A percentile compares a stretch with the other conserved stretches of the same genome.
Conservation (phyloP, 2,888 invertebrate genomes). For the Drosophila buzzatii region DNA sequence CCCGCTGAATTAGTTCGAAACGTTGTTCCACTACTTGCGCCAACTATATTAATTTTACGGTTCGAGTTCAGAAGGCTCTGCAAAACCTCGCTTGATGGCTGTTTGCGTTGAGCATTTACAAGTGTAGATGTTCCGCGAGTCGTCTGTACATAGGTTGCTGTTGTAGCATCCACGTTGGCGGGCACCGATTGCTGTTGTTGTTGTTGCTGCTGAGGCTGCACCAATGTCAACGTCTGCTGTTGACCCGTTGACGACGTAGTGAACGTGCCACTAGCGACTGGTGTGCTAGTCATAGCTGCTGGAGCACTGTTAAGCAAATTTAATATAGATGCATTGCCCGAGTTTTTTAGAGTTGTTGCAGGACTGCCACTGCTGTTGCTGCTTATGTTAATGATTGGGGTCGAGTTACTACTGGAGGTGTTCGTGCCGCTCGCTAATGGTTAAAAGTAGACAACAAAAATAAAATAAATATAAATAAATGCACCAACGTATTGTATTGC, state of each 20-base stretch:
- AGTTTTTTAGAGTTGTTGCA: constrained; percentile 73
- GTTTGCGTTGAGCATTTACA: constrained; percentile 75
- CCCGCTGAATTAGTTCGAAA: constrained; percentile 82
- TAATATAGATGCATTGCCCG: constrained; percentile 89
- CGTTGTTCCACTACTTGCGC: constrained; percentile 70
- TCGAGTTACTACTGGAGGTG: constrained; percentile 36
- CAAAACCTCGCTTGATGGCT: constrained; percentile 82
- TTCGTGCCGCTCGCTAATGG: constrained; percentile 63
- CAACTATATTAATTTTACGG: constrained; percentile 83
- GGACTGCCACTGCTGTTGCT: constrained; percentile 34
- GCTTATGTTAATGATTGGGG: constrained; percentile 36
- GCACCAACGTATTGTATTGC: no score
- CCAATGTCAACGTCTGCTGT: constrained; percentile 77
- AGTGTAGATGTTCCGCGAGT: constrained; percentile 67
- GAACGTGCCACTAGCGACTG: constrained; percentile 86
- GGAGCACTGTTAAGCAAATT: constrained; percentile 92
- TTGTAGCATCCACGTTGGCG: constrained; percentile 66
- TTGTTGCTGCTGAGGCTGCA: constrained; percentile 71
- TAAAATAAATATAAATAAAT: neutral
- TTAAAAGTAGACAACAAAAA: neutral
- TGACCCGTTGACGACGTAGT: constrained; percentile 78
- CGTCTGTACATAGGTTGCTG: constrained; percentile 78
- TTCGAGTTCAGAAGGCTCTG: constrained; percentile 83
- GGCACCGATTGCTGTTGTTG: constrained; percentile 69
- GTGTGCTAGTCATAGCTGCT: constrained; percentile 89